Base-by-base conservation (phyloP, 2,113 vertebrate genomes). In the Noctilio leporinus region DNA sequence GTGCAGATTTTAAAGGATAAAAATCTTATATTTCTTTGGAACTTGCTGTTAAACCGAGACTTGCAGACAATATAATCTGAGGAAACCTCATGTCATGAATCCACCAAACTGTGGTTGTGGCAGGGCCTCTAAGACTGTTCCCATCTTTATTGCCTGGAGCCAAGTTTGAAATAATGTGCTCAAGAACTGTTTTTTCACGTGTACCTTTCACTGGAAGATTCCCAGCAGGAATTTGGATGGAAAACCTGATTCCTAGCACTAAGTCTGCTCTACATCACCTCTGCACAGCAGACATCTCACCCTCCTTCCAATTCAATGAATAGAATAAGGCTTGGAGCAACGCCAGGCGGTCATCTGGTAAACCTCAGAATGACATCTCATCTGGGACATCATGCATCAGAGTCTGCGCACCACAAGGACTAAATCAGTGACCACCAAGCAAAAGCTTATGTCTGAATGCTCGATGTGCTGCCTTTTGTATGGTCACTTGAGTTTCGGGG, bases 11-110 rank as follows among this genome's bases (percentile, higher is more conserved):
- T 78, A 81, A 91, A 91, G 64, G 53, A 77, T 17, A 92, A 86
- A 96, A 96, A 95, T 84, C 93, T 53, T 97, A 91, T 76, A 94
- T 72, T 98, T 96, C 92, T 97, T 97, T 96, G 96, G 94, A 97
- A 98, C 89, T 97, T 89, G 93, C 91, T 95, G 81, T 96, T 96
- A 76, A 93, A 93, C 76, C 82, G n/a, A 96, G 83, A 93, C 96
- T 94, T 84, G 75, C 87, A 69, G 94, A 95, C 96, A 64, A 96
- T 97, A 95, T 84, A 89, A 89, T 96, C 88, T 95, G 87, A 97
- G 96, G 94, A 88, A 95, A 95, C 91, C 64, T 95, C 81, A 26
- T 81, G 93, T 64, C 59, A 65, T 77, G 94, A 95, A 86, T 89
- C 97, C 91, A 94, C 94, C 82, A 90, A 64, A 51, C 47, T 33